Conservation (phyloP, 2,797 vertebrate genomes). For the Clamator glandarius region DNA sequence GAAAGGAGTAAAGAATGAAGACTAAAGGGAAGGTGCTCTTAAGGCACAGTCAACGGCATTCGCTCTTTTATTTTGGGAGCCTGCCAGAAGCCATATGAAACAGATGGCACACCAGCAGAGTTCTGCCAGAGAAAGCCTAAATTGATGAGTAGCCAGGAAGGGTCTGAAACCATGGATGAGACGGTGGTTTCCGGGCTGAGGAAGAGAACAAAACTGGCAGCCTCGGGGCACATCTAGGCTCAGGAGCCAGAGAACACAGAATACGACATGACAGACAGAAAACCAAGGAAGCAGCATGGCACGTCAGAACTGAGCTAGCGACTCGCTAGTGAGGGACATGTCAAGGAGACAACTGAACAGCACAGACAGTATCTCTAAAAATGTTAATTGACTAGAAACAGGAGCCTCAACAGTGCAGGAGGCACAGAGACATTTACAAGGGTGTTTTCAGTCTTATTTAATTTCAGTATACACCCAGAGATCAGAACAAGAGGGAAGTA, state of each 20-base stretch:
- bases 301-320: neutral
- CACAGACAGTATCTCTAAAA: neutral
- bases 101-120: neutral
- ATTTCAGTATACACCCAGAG: conserved; percentile 41
- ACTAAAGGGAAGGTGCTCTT: conserved; percentile 23
- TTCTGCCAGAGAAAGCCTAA: neutral
- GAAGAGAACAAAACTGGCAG: neutral
- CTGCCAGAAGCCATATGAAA: neutral
- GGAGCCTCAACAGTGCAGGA: conserved; percentile 21
- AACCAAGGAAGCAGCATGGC: neutral
- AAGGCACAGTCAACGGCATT: neutral
- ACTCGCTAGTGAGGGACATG: neutral
- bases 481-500: neutral
- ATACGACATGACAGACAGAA: neutral
- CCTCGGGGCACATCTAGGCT: neutral
- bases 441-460: conserved; percentile 26
- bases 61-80: neutral
- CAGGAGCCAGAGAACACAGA: neutral
- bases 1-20: conserved; percentile 41
- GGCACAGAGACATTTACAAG: neutral
- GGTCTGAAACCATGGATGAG: neutral
- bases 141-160: neutral
- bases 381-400: conserved; percentile 22
- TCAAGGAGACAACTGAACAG: neutral
- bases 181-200: neutral